Base-by-base conservation (phyloP, 2,888 invertebrate genomes). In the Noctua janthe region DNA sequence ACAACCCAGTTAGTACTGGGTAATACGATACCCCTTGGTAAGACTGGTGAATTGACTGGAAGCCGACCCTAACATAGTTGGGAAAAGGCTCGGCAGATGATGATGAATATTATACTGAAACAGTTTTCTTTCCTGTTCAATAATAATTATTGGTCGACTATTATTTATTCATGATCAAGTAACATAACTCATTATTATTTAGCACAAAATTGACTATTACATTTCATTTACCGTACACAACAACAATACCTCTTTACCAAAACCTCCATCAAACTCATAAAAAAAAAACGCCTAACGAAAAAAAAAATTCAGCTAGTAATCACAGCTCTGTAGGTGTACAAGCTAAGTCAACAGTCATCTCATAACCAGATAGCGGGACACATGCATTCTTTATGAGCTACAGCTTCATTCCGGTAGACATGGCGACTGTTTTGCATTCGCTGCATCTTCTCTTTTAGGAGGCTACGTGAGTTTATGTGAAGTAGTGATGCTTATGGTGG, bases 331-430 rank as follows among this genome's bases (percentile, higher is more conserved):
- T 81, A 74, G 83, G 84, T 83, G 88, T 88, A 90, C 88, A 90
- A 92, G 92, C 91, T 90, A 90, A 94, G 95, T 95, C 95, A 95
- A 95, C 96, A 96, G 94, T 89, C 93, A 92, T 94, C 95, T 95
- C 94, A 93, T 94, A 95, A 93, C 94, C 90, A 94, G 92, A 95
- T 93, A 94, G 91, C 89, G 92, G 91, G 92, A 88, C 91, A 92
- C 92, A 94, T 96, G 94, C 94, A 96, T 96, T 94, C 93, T 95
- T 95, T 93, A 96, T 96, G 94, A 93, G 92, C 87, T 89, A 91
- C 86, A 82, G 88, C 88, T 81, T 77, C 86, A 83, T 88, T 85
- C 82, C 84, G 56, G 83, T 76, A 79, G 83, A 89, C 88, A 87
- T 88, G 81, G 87, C 85, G 71, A 78, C 80, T 71, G 66, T 85